Base-by-base conservation (phyloP, 2,113 vertebrate genomes). In the Leptosomus discolor region DNA sequence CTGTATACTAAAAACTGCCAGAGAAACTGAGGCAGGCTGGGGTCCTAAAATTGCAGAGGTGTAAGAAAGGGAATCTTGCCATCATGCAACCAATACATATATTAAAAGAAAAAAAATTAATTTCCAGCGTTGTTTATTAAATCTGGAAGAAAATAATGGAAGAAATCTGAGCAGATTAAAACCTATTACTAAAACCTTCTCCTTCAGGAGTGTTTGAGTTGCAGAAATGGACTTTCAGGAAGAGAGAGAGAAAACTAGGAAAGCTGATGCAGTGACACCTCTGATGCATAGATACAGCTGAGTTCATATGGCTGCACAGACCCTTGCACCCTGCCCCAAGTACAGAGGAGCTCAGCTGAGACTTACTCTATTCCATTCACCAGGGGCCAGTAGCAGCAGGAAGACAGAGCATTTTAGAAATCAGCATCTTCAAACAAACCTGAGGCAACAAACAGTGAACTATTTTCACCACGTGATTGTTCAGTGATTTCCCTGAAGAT, bases 321-420 rank as follows among this genome's bases (percentile, higher is more conserved):
- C 12, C 29, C 34, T 54, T 22, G 11, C 11, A 9, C 6, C 22
- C 41, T 9, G 30, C 1, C 5, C 41, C 22, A 21, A 0, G 5
- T 9, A 11, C 0, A 45, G 71, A 68, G 24, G 2, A 15, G 2
- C 15, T 9, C 0, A 0, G 16, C 23, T 78, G 30, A 70, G 30
- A 85, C 19, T 37, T 36, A 12, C 46, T 61, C 27, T 16, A 0
- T 36, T 63, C 46, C 2, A 1, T 68, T 68, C 61, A 36, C 50
- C 14, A 26, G 41, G 29, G 10, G 6, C 17, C 36, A 89, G 67
- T 94, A 29, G 36, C 43, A 85, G n/a, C 15, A 71, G 46, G 23
- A 83, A 82, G n/a, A 64, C 27, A 11, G 34, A 57, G 11, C 11
- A 34, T 64, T 88, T 83, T 56, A 64, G 45, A 80, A 85, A 85